phyloP scores from a whole-genome alignment of 2,888 invertebrate species.

The Polymixis lichenea region DNA sequence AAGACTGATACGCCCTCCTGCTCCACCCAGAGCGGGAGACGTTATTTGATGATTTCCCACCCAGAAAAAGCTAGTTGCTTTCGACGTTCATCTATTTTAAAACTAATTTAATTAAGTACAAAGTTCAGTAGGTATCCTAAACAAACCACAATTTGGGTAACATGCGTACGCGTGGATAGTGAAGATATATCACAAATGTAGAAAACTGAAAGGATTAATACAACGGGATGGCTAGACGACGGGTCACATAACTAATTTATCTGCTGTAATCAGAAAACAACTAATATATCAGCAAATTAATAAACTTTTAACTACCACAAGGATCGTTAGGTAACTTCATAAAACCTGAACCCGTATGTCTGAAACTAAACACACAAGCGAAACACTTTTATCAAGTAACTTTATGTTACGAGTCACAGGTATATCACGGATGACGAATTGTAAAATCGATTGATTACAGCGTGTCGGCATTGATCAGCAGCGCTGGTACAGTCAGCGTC shows the following conservation, averaged over 20 bases:
- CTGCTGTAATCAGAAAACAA: not conserved
- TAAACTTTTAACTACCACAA: conserved; percentile 16
- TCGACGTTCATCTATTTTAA: not conserved
- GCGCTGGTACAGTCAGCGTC: too few relatives aligned
- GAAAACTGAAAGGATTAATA: not conserved
- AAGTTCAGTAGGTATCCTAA: too few relatives aligned
- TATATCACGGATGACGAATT: conserved; percentile 1
- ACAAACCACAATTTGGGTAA: too few relatives aligned
- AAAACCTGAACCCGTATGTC: conserved; percentile 13
- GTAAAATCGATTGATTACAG: not conserved
- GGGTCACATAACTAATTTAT: not conserved
- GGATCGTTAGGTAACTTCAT: conserved; percentile 4
- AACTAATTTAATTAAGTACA: too few relatives aligned
- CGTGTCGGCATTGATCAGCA: conserved; percentile 6
- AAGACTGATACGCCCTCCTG: too few relatives aligned
- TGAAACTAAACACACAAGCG: conserved; percentile 26
- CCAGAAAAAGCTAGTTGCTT: not conserved
- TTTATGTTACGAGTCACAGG: conserved; percentile 38
- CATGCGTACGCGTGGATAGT: not conserved
- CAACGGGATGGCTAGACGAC: not conserved
- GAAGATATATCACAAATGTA: not conserved
- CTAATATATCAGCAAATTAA: not conserved
- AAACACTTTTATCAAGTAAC: conserved; percentile 38
- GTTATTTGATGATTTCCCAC: too few relatives aligned
- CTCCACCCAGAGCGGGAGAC: too few relatives aligned